A percentile compares a stretch with the other conserved stretches of the same genome.
Conservation (phyloP, 2,797 vertebrate genomes). For the Lithobates sylvaticus region DNA sequence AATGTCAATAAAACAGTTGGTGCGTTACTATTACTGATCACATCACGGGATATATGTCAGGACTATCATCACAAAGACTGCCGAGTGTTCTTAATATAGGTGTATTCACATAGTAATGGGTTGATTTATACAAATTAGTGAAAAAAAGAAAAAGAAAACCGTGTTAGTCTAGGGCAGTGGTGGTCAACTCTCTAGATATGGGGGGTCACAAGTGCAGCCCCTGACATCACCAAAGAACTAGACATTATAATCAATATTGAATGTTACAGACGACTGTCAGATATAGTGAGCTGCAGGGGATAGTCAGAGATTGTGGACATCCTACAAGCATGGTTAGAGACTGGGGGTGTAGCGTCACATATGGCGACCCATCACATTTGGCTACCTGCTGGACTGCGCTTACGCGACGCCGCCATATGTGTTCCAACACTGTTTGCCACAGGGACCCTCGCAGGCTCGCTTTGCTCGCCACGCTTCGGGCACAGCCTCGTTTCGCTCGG, state of each 20-base stretch:
- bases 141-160: not conserved
- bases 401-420: too few species aligned
- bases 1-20: conserved; percentile 59
- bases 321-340: too few species aligned
- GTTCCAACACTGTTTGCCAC: too few species aligned
- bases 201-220: not conserved
- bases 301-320: too few species aligned
- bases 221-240: not conserved
- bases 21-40: conserved; percentile 27
- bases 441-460: too few species aligned
- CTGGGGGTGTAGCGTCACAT: too few species aligned
- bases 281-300: too few species aligned
- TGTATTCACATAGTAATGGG: conserved; percentile 26
- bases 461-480: too few species aligned
- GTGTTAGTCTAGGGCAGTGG: not conserved
- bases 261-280: not conserved
- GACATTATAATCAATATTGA: not conserved
- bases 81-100: conserved; percentile 13
- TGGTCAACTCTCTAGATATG: not conserved
- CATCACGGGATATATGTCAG: conserved; percentile 54
- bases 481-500: too few species aligned
- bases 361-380: too few species aligned
- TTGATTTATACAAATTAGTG: not conserved
- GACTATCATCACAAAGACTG: not conserved
- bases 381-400: too few species aligned